Evolutionary conservation across 2,888 invertebrate genomes (phyloP), one percentile per base, ranked within the genome.

Genomic region (Drosophila gaucha): DNA sequence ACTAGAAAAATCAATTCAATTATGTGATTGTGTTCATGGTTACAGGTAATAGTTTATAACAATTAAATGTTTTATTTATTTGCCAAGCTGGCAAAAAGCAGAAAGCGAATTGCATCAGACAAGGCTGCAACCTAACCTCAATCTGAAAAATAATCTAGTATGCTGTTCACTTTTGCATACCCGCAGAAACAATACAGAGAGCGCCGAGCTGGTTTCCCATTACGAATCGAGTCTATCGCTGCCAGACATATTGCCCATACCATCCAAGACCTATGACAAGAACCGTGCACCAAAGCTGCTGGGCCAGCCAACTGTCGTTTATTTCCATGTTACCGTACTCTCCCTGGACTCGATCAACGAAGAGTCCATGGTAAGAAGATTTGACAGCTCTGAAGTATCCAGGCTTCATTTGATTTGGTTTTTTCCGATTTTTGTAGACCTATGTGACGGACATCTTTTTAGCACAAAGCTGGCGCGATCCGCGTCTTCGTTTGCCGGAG

Each of bases 321-420:
- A 97, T 91, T 97, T 97, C 89, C 97, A 97, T 89, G 97, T 97
- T 49, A 97, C 97, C 8, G 97, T 97, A 1, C 92, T 97, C 65
- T 97, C 97, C 46, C 92, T 98, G 78, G 97, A 98, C 92, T 97
- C 97, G n/a, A 97, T 98, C 74, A 97, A 98, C 90, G 98, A 98
- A 91, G 97, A 97, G 91, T 97, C 97, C 39, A 98, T 98, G 98
- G 91, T 90, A 74, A 16, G 5, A 22, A 14, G 22, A 20, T 12
- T 20, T 4, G n/a, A 22, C 4, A 10, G 14, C 10, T 41, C 2
- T 10, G 12, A 8, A 12, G 3, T 24, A 3, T 22, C 22, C 3
- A 18, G 2, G 0, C 9, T 33, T 0, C 2, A 0, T 30, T 22
- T 22, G 1, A 8, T 6, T 8, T 30, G 35, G 1, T 0, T n/a